Percentiles rank a stretch among this genome's conserved stretches.
Evolutionary conservation across 2,113 vertebrate species (phyloP).

Genomic region (Bettongia penicillata): DNA sequence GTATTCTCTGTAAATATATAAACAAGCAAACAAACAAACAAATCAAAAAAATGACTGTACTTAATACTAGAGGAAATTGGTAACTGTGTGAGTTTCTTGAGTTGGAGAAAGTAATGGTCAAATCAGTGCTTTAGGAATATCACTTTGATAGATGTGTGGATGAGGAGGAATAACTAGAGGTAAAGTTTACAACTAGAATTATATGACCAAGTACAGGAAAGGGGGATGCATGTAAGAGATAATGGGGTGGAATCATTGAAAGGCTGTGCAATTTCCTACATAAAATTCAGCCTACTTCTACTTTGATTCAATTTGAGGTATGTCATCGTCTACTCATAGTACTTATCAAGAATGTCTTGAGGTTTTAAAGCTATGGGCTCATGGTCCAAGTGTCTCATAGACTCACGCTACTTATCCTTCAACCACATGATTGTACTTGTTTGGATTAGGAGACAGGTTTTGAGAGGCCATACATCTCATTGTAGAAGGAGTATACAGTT

Average conservation of each 20-base stretch:
- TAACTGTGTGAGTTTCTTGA: no score
- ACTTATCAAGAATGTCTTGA: not conserved
- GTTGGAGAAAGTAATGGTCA: no score
- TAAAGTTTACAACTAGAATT: no score
- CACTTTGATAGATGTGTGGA: no score
- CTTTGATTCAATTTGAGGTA: not conserved
- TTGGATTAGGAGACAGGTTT: not conserved
- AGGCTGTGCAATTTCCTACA: not conserved
- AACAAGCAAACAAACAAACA: no score
- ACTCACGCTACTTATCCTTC: not conserved
- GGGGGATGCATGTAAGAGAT: not conserved
- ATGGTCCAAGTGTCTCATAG: not conserved
- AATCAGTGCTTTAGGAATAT: no score
- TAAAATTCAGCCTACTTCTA: not conserved
- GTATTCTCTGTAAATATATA: no score
- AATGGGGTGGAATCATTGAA: not conserved
- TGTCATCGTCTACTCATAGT: not conserved
- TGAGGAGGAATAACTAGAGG: no score
- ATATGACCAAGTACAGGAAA: not conserved
- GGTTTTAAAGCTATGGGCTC: not conserved
- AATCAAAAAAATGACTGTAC: no score
- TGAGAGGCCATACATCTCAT: not conserved
- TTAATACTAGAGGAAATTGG: no score
- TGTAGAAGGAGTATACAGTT: not conserved
- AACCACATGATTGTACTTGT: not conserved